Percentiles rank a stretch among this genome's conserved stretches.
Conservation (phyloP, 2,113 vertebrate genomes). For the Chunga burmeisteri region DNA sequence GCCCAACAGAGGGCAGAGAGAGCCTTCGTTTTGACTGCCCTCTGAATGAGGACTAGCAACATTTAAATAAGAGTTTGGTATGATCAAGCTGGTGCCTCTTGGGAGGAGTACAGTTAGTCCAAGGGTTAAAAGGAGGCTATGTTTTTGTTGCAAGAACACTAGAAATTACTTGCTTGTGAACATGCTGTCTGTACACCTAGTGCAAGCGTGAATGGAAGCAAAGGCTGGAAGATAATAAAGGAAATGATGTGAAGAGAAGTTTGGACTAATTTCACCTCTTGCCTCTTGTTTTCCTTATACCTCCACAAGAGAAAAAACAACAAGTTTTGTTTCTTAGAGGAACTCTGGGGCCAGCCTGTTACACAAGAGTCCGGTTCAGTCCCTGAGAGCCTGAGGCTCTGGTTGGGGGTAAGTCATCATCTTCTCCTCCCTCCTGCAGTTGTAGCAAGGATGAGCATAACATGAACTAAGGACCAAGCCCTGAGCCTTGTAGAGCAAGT, state of each 20-base stretch:
- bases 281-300: background rate
- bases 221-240: background rate
- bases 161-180: background rate
- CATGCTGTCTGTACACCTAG: background rate
- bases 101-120: background rate
- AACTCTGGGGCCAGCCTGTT: background rate
- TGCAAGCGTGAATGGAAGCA: background rate
- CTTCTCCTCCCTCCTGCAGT: background rate
- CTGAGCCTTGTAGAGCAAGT: slow-evolving; percentile 26
- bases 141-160: background rate
- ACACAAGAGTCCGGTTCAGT: background rate
- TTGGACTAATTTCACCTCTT: background rate
- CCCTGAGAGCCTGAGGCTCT: background rate
- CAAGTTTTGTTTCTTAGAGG: background rate
- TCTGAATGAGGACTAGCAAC: background rate
- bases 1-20: slow-evolving; percentile 30
- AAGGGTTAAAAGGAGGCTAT: background rate
- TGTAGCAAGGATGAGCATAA: background rate
- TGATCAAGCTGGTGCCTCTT: background rate
- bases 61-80: background rate
- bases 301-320: background rate
- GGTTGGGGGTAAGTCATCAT: background rate
- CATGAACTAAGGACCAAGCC: background rate
- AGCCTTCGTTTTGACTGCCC: background rate
- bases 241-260: background rate